Percentiles rank a stretch among this genome's conserved stretches.
These are phyloP conservation scores for Sus scrofa DNA, from an alignment of 2,113 vertebrate species.

Conservation along the genomic window T2T-Sscrofa CM000812.6:49777001-49777500, in stretches of 20 bases:
- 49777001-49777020: not conserved
- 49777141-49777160: not conserved
- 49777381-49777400: not conserved
- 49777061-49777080: not conserved
- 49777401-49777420: not conserved
- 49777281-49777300: not conserved
- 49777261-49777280: not conserved
- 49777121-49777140: not conserved
- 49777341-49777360: not conserved
- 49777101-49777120: not conserved
- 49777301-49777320: not conserved
- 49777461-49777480: conserved; percentile 11
- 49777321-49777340: not conserved
- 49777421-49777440: not conserved
- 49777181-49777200: not conserved
- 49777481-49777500: not conserved
- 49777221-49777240: no score
- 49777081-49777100: not conserved
- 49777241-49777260: no score
- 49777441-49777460: not conserved
- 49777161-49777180: not conserved
- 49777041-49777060: not conserved
- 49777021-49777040: not conserved
- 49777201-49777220: no score
- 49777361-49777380: not conserved